phyloP scores from a whole-genome alignment of 2,797 vertebrate species.

The Sebastes oblongus region DNA sequence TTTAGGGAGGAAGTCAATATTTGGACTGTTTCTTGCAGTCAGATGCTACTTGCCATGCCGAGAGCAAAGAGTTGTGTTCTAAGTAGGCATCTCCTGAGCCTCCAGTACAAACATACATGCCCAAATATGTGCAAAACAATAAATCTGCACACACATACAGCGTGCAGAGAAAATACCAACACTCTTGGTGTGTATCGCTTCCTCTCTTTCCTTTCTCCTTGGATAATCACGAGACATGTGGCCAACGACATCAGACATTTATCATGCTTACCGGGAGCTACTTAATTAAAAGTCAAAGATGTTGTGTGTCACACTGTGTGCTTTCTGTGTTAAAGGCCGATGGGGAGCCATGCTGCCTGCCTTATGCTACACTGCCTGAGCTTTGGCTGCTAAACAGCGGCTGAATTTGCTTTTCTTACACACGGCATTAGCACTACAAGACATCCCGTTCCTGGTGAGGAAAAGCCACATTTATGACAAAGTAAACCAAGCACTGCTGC shows the following conservation, averaged over 20 bases:
- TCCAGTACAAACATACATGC: constrained; percentile 17
- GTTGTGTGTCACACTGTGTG: constrained; percentile 27
- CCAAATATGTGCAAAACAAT: constrained; percentile 30
- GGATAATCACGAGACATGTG: constrained; percentile 19
- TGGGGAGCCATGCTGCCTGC: not conserved
- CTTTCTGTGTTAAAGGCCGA: constrained; percentile 22
- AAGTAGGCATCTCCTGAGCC: constrained; percentile 20
- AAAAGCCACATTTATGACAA: constrained; percentile 55
- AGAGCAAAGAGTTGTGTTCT: constrained; percentile 56
- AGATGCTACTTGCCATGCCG: constrained; percentile 62
- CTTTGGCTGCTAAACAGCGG: constrained; percentile 28
- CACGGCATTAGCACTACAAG: constrained; percentile 19
- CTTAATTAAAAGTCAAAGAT: constrained; percentile 56
- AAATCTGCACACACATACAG: not conserved
- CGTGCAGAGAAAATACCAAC: not conserved
- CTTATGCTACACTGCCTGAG: constrained; percentile 10
- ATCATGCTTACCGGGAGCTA: constrained; percentile 23
- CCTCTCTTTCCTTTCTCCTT: constrained; percentile 2
- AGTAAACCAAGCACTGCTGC: constrained; percentile 46
- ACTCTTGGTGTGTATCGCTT: not conserved
- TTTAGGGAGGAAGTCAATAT: constrained; percentile 81
- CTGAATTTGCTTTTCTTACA: constrained; percentile 36
- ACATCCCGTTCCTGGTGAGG: constrained; percentile 34
- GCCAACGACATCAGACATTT: constrained; percentile 23
- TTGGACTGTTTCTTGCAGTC: constrained; percentile 75